Conservation (phyloP, 2,888 invertebrate genomes). For the Lepetodrilus schrolli region DNA sequence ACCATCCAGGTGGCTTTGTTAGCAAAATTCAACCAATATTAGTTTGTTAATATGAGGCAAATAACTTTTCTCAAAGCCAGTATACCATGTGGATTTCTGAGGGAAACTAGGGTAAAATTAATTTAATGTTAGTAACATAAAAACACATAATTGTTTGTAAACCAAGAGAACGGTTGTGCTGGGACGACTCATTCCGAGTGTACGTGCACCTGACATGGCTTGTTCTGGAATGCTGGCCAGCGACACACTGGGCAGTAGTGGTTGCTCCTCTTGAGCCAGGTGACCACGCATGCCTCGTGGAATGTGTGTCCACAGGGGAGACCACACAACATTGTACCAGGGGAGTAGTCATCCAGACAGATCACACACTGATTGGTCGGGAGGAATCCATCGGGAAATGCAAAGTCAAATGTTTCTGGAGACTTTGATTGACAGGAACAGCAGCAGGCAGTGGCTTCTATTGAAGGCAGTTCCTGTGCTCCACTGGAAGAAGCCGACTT, state of each 20-base stretch:
- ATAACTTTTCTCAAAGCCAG: no score
- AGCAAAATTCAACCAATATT: no score
- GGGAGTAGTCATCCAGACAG: constrained; percentile 76
- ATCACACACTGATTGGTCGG: constrained; percentile 77
- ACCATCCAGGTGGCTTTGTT: no score
- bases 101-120: no score
- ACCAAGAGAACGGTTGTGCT: no score
- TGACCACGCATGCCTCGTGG: constrained; percentile 77
- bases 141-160: no score
- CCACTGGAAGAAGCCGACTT: not conserved
- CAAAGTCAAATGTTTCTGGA: not conserved
- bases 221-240: constrained; percentile 77
- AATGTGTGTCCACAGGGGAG: constrained; percentile 78
- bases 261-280: constrained; percentile 77
- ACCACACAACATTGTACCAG: constrained; percentile 75
- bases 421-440: not conserved
- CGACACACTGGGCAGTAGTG: constrained; percentile 78
- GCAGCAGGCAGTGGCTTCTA: not conserved
- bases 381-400: constrained; percentile 71
- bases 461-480: not conserved
- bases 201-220: constrained; percentile 44
- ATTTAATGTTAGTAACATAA: no score
- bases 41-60: no score
- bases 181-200: constrained; percentile 45
- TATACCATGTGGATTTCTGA: no score